Evolutionary conservation across 2,797 vertebrate genomes (phyloP), one percentile per base, ranked within the genome.

Genomic region (Chaetodon trifasciatus): DNA sequence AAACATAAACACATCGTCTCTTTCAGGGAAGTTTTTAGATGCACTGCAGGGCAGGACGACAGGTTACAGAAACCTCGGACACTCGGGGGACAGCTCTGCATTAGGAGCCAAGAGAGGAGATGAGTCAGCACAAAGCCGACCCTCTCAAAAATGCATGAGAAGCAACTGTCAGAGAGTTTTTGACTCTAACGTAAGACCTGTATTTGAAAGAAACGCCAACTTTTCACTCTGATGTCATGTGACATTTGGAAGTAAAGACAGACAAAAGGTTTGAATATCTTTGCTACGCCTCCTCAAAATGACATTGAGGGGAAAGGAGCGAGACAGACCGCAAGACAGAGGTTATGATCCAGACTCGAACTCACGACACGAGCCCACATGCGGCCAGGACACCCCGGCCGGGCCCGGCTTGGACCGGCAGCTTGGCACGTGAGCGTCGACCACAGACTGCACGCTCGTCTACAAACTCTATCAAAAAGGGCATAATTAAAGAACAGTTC

Each of bases 401-500:
- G 6, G 70, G 73, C 74, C 61, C 8, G 1, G 63, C 83, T 79
- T 88, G 73, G 24, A n/a, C 66, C 61, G 3, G 11, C 57, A 72
- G 66, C 57, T 56, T 70, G 84, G 83, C 62, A 42, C 21, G 17
- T 23, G 78, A 82, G 49, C 5, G 11, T 17, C n/a, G 7, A 83
- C 88, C 86, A 15, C 91, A 87, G 82, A 56, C 76, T 77, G 85
- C 71, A 74, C 19, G 78, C 65, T 35, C 46, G 58, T 85, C 75
- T 74, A 84, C 83, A 74, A 82, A 69, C 53, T 69, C 78, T 70
- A 89, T 88, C 81, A 69, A 63, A 84, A 75, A 76, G 49, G 68
- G 60, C 69, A 76, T 90, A 86, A 92, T 91, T 92, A 91, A 91
- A 91, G 84, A 86, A 89, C 68, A 88, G 79, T 81, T 88, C 74